Evolutionary conservation across 2,888 invertebrate genomes (phyloP), one percentile per base, ranked within the genome.

Genomic region (Synergus umbraculus): DNA sequence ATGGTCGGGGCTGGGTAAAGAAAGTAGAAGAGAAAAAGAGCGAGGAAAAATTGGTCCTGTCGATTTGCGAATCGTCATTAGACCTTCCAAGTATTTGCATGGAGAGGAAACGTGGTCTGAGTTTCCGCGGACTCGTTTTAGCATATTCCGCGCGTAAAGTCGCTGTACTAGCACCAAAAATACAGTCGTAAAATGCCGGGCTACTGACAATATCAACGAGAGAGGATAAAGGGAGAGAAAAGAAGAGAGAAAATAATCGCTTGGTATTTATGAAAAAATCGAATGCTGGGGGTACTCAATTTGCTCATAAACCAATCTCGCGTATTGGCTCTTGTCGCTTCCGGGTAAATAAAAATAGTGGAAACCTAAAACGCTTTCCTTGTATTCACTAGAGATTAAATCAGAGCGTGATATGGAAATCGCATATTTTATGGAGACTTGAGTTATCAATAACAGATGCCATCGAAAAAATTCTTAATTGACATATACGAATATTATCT

Each of bases 81-180:
- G 58, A 88, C 85, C 84, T 83, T 83, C 80, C 80, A 82, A 81
- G 81, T 79, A 89, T 90, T 90, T 89, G 89, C 89, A 90, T 90
- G 80, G 82, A 83, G 85, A 89, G 88, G 87, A 89, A 89, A 81
- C 83, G 85, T 82, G 85, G 84, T 84, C 78, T 81, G 86, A 83
- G 87, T 85, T 86, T 87, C 86, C 86, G 86, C 83, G 85, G 83
- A 84, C 85, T 78, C 83, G 85, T 78, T 87, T 89, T 87, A 88
- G 86, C 88, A 88, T 89, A 89, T 89, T 89, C 87, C 84, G 76
- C 84, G 86, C 85, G 85, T 88, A 89, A 88, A 87, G 81, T 79
- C 83, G 81, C 83, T 84, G 78, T 84, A 79, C 83, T 81, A 81
- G 86, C 84, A 86, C 84, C 82, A 81, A 79, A 83, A 83, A 83